Conservation (phyloP, 2,797 vertebrate species). For the Sciurus vulgaris region DNA sequence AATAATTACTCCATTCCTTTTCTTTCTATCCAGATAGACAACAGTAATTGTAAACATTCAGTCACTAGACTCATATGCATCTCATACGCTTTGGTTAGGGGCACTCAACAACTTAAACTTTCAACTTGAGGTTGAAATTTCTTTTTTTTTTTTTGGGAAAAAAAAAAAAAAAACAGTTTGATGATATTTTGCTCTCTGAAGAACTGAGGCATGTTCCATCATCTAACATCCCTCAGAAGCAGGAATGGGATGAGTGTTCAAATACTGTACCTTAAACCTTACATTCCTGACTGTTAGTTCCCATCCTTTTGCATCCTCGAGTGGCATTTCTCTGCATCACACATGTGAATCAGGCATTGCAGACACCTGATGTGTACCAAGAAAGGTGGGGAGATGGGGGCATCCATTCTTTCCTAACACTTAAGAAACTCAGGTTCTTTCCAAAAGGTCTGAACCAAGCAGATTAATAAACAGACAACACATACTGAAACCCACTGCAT, state of each 20-base stretch:
- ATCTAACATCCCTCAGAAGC: not conserved
- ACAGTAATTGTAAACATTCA: conserved; percentile 81
- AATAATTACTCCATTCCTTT: conserved; percentile 82
- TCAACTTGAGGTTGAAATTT: conserved; percentile 72
- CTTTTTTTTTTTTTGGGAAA: too few species aligned
- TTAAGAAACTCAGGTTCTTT: not conserved
- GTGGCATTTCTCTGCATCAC: not conserved
- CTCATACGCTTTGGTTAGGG: conserved; percentile 84
- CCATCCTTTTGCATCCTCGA: not conserved
- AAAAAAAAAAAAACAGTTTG: conserved; percentile 48
- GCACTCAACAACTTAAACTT: conserved; percentile 77
- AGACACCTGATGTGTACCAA: not conserved
- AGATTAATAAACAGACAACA: conserved; percentile 9
- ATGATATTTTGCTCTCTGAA: conserved; percentile 61
- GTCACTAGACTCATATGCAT: conserved; percentile 84
- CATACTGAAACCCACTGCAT: not conserved
- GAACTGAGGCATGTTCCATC: accelerated
- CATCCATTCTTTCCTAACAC: not conserved
- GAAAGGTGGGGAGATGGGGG: not conserved
- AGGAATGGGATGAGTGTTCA: not conserved
- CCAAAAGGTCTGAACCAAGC: not conserved
- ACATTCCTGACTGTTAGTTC: not conserved
- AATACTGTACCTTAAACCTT: not conserved
- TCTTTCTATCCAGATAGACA: conserved; percentile 82
- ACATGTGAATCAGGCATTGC: not conserved